Percentiles rank a stretch among this genome's conserved stretches.
phyloP scores from a whole-genome alignment of 1,140 invertebrate genomes.

The Lepidurus couesii region DNA sequence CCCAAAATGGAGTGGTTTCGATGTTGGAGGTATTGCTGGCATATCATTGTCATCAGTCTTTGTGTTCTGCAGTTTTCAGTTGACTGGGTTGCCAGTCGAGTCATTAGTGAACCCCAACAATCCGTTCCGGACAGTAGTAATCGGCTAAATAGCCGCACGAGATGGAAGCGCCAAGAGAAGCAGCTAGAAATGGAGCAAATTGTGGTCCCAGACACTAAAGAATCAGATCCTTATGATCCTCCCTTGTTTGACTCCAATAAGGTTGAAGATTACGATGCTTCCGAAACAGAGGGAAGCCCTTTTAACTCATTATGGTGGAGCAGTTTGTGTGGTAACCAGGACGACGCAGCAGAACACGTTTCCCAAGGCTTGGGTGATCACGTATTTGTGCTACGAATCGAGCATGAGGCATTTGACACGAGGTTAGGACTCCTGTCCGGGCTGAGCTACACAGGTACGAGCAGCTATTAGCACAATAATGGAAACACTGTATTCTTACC shows the following conservation, averaged over 20 bases:
- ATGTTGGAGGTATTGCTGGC: background rate
- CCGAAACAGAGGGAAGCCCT: background rate
- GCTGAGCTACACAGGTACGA: background rate
- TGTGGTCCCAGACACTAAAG: background rate
- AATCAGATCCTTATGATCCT: background rate
- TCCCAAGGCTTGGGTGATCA: background rate
- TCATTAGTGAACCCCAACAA: background rate
- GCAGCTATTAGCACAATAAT: no score
- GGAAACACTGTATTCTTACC: no score
- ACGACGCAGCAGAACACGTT: conserved; percentile 11
- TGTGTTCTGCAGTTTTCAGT: background rate
- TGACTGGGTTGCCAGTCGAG: background rate
- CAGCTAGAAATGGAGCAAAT: background rate
- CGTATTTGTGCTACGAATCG: background rate
- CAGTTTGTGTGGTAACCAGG: background rate
- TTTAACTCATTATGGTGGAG: conserved; percentile 5
- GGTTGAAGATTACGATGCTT: background rate
- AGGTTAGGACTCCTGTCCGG: background rate
- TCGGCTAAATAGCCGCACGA: background rate
- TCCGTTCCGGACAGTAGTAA: background rate
- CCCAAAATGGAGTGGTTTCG: background rate
- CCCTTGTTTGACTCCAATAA: background rate
- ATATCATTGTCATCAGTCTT: background rate
- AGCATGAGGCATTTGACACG: background rate
- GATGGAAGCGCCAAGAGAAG: background rate